Evolutionary conservation across 1,140 invertebrate genomes (phyloP), one percentile per base, ranked within the genome.

Genomic region (Panagrolaimus sp.): DNA sequence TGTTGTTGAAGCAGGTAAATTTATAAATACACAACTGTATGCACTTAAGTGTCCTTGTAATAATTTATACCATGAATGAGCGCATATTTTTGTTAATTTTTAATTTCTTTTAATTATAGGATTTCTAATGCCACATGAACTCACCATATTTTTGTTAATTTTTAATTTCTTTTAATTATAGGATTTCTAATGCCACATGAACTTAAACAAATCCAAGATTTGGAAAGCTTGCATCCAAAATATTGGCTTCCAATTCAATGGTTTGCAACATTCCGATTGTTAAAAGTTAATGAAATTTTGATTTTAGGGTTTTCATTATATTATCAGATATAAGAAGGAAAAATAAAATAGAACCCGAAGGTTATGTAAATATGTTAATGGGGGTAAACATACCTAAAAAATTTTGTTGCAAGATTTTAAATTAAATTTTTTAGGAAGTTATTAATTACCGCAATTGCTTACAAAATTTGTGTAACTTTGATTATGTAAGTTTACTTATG

Each of bases 231-330:
- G 13, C 72, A 81, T 47, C 68, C 70, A 23, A 80, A 80, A 68
- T 79, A 83, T 63, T 81, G 81, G 67, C 14, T 69, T 20, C 74
- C 74, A 25, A 78, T 83, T 20, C 75, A 83, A 38, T 81, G 79
- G n/a, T n/a, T n/a, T n/a, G n/a, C n/a, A n/a, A n/a, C n/a, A n/a
- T n/a, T n/a, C n/a, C n/a, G n/a, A n/a, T n/a, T n/a, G n/a, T n/a
- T n/a, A n/a, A n/a, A n/a, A n/a, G n/a, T n/a, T n/a, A n/a, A n/a
- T n/a, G n/a, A n/a, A n/a, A n/a, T n/a, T n/a, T n/a, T n/a, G n/a
- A n/a, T n/a, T n/a, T n/a, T n/a, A n/a, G n/a, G 79, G 66, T 72
- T 4, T 81, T 83, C 61, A 53, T 71, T 14, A 42, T 83, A 48
- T 42, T 82, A 70, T 53, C 57, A 69, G 44, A 81, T 81, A 9